Evolutionary conservation across 2,113 vertebrate species (phyloP).

Genomic region (Chinchilla lanigera): DNA sequence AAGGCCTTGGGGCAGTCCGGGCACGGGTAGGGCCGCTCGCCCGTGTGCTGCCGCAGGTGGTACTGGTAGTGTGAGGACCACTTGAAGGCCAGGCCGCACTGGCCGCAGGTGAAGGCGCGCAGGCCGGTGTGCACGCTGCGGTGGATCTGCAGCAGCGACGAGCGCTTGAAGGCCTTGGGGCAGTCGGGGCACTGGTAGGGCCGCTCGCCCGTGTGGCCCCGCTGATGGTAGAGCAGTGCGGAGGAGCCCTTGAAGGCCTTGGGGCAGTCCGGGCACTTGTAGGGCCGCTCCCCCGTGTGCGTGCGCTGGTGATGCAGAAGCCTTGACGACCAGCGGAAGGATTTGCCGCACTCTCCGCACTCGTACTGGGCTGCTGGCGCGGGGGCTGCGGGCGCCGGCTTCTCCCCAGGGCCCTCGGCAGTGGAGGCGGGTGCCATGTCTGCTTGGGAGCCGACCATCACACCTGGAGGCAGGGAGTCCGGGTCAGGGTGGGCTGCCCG

Average conservation of each 20-base stretch:
- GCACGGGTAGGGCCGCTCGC: conserved; percentile 94
- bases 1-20: conserved; percentile 94
- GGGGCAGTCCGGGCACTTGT: conserved; percentile 94
- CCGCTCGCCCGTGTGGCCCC: conserved; percentile 95
- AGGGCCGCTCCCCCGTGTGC: conserved; percentile 96
- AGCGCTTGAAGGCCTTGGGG: conserved; percentile 95
- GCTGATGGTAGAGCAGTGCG: conserved; percentile 94
- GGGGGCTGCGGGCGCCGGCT: conserved; percentile 71
- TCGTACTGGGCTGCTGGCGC: conserved; percentile 92
- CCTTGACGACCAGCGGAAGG: conserved; percentile 95
- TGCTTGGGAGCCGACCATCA: conserved; percentile 85
- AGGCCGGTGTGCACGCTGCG: conserved; percentile 87
- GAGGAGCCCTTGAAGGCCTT: conserved; percentile 98
- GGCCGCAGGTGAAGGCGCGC: conserved; percentile 85
- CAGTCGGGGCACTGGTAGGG: conserved; percentile 95
- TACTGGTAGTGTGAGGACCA: conserved; percentile 98
- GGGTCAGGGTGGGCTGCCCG: not conserved
- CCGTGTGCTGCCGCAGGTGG: conserved; percentile 95
- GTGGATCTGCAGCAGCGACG: conserved; percentile 93
- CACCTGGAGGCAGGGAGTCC: not conserved
- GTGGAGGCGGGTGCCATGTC: conserved; percentile 81
- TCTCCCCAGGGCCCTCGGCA: conserved; percentile 42
- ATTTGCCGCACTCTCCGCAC: conserved; percentile 95
- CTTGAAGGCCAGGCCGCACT: conserved; percentile 92
- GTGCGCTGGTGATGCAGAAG: conserved; percentile 95